Conservation (phyloP, 1,140 invertebrate genomes). For the Trigoniulus corallinus region DNA sequence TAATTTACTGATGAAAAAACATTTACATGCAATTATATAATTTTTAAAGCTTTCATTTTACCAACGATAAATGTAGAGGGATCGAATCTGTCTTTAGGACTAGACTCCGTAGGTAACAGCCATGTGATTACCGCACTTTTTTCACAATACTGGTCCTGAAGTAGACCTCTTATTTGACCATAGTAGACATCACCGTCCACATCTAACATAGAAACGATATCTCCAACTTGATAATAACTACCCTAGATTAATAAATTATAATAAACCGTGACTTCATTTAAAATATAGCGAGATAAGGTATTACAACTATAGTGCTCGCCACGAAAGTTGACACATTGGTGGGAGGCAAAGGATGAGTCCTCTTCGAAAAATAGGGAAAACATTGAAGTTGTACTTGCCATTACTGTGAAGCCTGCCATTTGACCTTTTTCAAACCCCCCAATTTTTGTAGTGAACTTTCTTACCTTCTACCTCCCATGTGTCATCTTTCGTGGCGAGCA, state of each 20-base stretch:
- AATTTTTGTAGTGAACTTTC: too few relatives aligned
- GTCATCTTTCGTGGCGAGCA: too few relatives aligned
- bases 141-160: conserved; percentile 83
- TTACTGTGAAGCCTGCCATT: too few relatives aligned
- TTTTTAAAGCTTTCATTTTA: too few relatives aligned
- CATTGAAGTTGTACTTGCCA: background rate
- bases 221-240: conserved; percentile 71
- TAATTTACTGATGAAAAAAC: conserved; percentile 4
- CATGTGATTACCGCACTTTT: conserved; percentile 87
- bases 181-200: conserved; percentile 60
- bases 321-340: too few relatives aligned
- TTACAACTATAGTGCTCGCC: too few relatives aligned
- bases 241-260: conserved; percentile 35
- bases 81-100: conserved; percentile 60
- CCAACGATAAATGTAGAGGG: conserved; percentile 62
- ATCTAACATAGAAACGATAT: conserved; percentile 74
- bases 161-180: conserved; percentile 70
- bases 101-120: conserved; percentile 67
- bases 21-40: too few relatives aligned
- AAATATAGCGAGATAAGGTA: too few relatives aligned
- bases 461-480: too few relatives aligned
- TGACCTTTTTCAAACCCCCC: too few relatives aligned
- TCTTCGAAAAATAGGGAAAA: too few relatives aligned
- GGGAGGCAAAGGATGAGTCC: too few relatives aligned
- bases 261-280: conserved; percentile 3